Evolutionary conservation across 2,113 vertebrate genomes (phyloP).

Genomic region (Pachypanchax playfairii): DNA sequence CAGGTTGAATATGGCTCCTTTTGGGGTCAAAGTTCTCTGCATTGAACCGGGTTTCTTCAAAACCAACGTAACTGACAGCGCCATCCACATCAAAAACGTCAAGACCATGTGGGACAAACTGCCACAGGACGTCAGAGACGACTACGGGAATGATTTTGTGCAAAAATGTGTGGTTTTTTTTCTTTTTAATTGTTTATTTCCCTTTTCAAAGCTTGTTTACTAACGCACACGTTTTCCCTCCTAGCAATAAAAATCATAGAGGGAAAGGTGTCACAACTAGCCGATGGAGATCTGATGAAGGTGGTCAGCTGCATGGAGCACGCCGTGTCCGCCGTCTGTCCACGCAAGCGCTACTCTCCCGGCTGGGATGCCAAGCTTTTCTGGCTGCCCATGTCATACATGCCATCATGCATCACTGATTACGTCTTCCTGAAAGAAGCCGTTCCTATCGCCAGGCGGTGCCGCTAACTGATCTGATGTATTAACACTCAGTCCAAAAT

Average conservation of each 20-base stretch:
- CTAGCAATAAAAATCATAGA: conserved; percentile 65
- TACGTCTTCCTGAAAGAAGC: conserved; percentile 63
- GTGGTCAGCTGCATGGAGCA: conserved; percentile 87
- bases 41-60: conserved; percentile 84
- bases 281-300: conserved; percentile 81
- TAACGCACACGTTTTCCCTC: neutral
- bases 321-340: conserved; percentile 79
- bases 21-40: conserved; percentile 85
- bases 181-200: neutral
- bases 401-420: conserved; percentile 77
- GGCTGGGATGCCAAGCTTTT: conserved; percentile 89
- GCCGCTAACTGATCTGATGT: conserved; percentile 17
- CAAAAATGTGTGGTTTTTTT: conserved; percentile 46
- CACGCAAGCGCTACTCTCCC: conserved; percentile 80
- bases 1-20: conserved; percentile 80
- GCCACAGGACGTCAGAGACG: conserved; percentile 73
- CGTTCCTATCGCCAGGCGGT: conserved; percentile 62
- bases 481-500: neutral
- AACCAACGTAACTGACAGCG: conserved; percentile 65
- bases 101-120: conserved; percentile 73
- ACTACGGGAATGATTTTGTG: conserved; percentile 75
- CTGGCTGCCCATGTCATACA: conserved; percentile 84
- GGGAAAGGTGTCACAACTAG: conserved; percentile 64
- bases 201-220: accelerated
- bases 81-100: conserved; percentile 52